A percentile compares a stretch with the other conserved stretches of the same genome.
These are phyloP conservation scores for Cossypha polioptera DNA, from an alignment of 2,797 vertebrate species.

Conservation along the genomic window DNA sequence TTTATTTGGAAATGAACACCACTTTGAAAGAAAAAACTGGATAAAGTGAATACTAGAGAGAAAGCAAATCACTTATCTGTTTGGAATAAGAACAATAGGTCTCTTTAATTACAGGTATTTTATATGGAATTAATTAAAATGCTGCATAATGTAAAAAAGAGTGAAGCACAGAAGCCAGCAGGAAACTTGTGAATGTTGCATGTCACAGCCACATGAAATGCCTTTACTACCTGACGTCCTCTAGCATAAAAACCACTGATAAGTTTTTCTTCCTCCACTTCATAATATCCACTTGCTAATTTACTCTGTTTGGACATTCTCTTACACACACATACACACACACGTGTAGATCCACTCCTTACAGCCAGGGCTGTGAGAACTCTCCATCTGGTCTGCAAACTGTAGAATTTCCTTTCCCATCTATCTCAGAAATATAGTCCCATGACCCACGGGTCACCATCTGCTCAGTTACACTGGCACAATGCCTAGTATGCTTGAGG, in stretches of 20 bases:
- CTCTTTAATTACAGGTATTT: not conserved
- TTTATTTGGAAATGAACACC: not conserved
- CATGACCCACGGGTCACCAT: slow-evolving; percentile 83
- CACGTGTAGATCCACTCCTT: slow-evolving; percentile 26
- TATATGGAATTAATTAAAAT: not conserved
- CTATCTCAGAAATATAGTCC: slow-evolving; percentile 78
- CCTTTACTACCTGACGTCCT: not conserved
- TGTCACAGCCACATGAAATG: not conserved
- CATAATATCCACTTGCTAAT: slow-evolving; percentile 12
- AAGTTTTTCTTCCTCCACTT: not conserved
- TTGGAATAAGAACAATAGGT: not conserved
- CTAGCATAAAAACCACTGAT: not conserved
- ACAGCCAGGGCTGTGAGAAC: slow-evolving; percentile 63
- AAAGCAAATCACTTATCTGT: not conserved
- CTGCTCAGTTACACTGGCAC: slow-evolving; percentile 87
- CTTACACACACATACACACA: not conserved
- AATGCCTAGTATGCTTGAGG: slow-evolving; percentile 75
- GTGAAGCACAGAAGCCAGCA: not conserved
- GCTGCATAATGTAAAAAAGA: not conserved
- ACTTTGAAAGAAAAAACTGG: not conserved
- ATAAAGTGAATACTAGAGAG: not conserved
- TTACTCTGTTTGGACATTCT: slow-evolving; percentile 33
- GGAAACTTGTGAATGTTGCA: not conserved
- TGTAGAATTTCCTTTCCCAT: slow-evolving; percentile 76
- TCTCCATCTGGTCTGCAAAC: slow-evolving; percentile 73